phyloP scores from a whole-genome alignment of 2,797 vertebrate genomes.

The Acridotheres tristis region DNA sequence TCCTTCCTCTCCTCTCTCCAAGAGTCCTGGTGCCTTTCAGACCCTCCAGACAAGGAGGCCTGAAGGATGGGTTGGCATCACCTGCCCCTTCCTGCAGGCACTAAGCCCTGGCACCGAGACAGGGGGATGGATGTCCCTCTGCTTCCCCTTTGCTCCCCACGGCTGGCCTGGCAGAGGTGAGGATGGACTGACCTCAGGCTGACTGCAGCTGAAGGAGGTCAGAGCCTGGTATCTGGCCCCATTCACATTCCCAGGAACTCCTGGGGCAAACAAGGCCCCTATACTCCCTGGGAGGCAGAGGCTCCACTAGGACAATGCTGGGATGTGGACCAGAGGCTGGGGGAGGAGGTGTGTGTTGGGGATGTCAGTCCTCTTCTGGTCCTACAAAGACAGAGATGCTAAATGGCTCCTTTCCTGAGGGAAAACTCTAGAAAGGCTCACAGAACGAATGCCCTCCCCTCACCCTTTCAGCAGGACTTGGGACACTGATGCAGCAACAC shows the following conservation, averaged over 20 bases:
- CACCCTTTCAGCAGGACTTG: not conserved
- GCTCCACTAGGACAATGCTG: not conserved
- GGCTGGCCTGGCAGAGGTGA: not conserved
- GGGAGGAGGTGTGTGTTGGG: not conserved
- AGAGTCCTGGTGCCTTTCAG: constrained; percentile 28
- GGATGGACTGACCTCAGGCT: not conserved
- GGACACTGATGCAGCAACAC: not conserved
- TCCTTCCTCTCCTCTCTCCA: constrained; percentile 2
- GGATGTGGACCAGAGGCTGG: not conserved
- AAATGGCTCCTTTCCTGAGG: not conserved
- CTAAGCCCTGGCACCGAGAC: rapidly evolving
- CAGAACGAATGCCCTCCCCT: not conserved
- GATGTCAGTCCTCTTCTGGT: not conserved
- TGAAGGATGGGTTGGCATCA: not conserved
- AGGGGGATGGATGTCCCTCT: not conserved
- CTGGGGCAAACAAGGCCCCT: too few species aligned
- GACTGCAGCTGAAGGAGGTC: not conserved
- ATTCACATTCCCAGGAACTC: not conserved
- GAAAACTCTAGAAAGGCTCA: not conserved
- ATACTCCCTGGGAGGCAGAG: not conserved
- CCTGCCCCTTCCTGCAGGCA: not conserved
- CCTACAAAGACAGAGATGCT: not conserved
- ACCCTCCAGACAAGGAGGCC: not conserved
- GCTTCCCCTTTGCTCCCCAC: not conserved
- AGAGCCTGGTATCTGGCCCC: not conserved